These are phyloP conservation scores for Dryococelus australis DNA, from an alignment of 2,888 invertebrate species.

Conservation along the genomic window DNA sequence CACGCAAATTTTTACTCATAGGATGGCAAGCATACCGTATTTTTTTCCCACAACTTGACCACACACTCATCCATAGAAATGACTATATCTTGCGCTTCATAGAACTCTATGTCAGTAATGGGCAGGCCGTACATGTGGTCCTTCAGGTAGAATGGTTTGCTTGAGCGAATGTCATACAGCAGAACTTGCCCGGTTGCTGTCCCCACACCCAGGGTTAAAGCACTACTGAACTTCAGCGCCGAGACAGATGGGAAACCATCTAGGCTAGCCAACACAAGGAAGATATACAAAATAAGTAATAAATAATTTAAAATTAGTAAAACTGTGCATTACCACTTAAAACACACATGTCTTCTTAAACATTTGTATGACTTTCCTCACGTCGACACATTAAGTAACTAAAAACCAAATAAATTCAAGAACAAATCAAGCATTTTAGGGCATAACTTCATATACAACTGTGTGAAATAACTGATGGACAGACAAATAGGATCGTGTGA, in stretches of 20 bases:
- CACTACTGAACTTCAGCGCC: slow-evolving; percentile 79
- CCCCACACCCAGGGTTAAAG: slow-evolving; percentile 85
- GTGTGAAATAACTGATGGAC: too few relatives aligned
- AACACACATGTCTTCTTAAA: slow-evolving; percentile 23
- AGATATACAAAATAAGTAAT: slow-evolving; percentile 6
- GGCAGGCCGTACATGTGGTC: slow-evolving; percentile 95
- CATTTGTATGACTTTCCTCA: not conserved
- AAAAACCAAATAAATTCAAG: too few relatives aligned
- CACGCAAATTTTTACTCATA: too few relatives aligned
- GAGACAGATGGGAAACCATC: slow-evolving; percentile 75
- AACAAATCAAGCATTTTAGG: too few relatives aligned
- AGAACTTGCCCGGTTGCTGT: slow-evolving; percentile 93
- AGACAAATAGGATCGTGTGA: too few relatives aligned
- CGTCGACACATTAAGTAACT: too few relatives aligned
- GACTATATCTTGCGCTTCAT: slow-evolving; percentile 77
- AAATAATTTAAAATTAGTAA: slow-evolving; percentile 50
- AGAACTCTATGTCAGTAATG: slow-evolving; percentile 88
- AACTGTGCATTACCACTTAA: slow-evolving; percentile 36
- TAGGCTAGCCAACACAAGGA: slow-evolving; percentile 59
- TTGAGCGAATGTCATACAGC: slow-evolving; percentile 92
- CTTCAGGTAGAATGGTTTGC: slow-evolving; percentile 86
- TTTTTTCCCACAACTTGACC: slow-evolving; percentile 90
- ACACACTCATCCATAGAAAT: slow-evolving; percentile 89
- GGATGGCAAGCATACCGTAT: slow-evolving; percentile 68
- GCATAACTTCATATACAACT: too few relatives aligned